Percentiles rank a stretch among this genome's conserved stretches.
Evolutionary conservation across 2,797 vertebrate species (phyloP).

Genomic region (Furcifer pardalis): DNA sequence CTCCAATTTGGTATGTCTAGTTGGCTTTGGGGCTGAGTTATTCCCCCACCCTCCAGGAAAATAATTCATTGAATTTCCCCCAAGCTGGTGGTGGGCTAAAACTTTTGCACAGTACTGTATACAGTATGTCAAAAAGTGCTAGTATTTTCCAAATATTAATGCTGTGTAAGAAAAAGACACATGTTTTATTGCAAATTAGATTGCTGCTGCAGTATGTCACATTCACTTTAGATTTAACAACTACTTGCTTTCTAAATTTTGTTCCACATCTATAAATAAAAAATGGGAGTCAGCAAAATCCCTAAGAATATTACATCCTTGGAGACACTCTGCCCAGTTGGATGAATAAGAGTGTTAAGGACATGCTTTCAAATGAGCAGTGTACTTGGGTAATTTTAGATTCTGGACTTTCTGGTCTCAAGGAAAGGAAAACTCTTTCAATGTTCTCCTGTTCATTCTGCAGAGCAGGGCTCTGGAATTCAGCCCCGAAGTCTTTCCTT

Average conservation of each 20-base stretch:
- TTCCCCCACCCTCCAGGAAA: too few relatives aligned
- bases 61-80: too few relatives aligned
- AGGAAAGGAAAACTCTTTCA: neutral
- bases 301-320: neutral
- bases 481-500: neutral
- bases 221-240: neutral
- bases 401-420: neutral
- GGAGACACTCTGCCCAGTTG: neutral
- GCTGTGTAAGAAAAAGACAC: neutral
- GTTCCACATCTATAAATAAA: neutral
- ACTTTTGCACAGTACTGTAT: too few relatives aligned
- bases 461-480: neutral
- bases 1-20: too few relatives aligned
- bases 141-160: neutral
- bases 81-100: too few relatives aligned
- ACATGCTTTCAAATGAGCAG: neutral
- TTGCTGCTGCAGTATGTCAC: too few relatives aligned
- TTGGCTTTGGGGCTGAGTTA: too few relatives aligned
- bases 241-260: neutral
- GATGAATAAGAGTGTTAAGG: neutral
- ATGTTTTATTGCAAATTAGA: neutral
- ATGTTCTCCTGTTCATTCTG: neutral
- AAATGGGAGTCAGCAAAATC: neutral
- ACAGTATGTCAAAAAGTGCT: neutral
- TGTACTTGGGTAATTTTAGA: neutral